Conservation (phyloP, 1,140 invertebrate species). For the Parasteatoda tepidariorum region DNA sequence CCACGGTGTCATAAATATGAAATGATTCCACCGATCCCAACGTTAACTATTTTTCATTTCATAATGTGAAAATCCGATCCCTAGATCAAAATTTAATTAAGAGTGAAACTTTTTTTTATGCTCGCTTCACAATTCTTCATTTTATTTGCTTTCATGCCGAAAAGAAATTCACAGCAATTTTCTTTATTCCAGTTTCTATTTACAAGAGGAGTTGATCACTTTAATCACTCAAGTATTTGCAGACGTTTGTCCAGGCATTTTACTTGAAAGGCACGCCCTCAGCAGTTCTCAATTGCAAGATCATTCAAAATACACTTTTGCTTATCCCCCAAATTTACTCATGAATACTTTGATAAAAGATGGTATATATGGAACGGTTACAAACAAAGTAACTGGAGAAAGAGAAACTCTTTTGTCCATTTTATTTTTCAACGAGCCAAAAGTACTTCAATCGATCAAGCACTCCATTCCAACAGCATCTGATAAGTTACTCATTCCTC, state of each 20-base stretch:
- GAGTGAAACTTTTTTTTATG: too few relatives aligned
- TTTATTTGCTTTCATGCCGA: too few relatives aligned
- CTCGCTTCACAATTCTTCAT: too few relatives aligned
- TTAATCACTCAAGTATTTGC: constrained; percentile 75
- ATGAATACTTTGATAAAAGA: constrained; percentile 73
- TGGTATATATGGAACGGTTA: constrained; percentile 68
- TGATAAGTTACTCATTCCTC: not conserved
- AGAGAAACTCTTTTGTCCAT: constrained; percentile 78
- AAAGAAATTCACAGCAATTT: too few relatives aligned
- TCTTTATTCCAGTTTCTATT: constrained; percentile 76
- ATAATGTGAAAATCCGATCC: too few relatives aligned
- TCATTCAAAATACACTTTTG: constrained; percentile 72
- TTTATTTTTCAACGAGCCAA: constrained; percentile 76
- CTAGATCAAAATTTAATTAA: too few relatives aligned
- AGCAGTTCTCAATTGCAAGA: constrained; percentile 75
- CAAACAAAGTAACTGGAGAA: constrained; percentile 74
- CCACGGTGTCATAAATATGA: too few relatives aligned
- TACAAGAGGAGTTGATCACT: constrained; percentile 80
- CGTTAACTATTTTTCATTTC: too few relatives aligned
- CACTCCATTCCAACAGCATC: not conserved
- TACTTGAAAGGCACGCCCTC: constrained; percentile 76
- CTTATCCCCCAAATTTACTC: constrained; percentile 74
- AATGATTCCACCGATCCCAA: too few relatives aligned
- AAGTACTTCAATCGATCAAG: constrained; percentile 66
- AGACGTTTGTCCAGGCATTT: constrained; percentile 78